Evolutionary conservation across 2,888 invertebrate species (phyloP).

Genomic region (Caenorhabditis sp.): DNA sequence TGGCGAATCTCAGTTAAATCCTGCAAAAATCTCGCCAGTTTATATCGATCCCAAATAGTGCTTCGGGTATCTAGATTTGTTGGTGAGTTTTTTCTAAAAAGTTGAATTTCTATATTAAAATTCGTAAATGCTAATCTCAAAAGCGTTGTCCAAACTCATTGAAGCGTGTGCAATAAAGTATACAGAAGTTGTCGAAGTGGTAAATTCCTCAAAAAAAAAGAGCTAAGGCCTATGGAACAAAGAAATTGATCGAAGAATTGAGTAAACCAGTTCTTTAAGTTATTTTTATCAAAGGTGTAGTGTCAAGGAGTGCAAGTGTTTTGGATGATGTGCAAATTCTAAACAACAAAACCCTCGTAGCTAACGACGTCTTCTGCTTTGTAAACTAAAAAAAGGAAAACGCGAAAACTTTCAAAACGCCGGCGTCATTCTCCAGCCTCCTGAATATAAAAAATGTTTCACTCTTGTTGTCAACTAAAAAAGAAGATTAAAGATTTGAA

Average conservation of each 20-base stretch:
- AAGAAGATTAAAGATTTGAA: slow-evolving; percentile 32
- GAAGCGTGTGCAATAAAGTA: slow-evolving; percentile 48
- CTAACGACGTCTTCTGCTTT: slow-evolving; percentile 83
- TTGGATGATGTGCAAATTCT: slow-evolving; percentile 76
- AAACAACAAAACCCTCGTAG: slow-evolving; percentile 55
- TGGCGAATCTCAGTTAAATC: slow-evolving; percentile 90
- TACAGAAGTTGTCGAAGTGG: slow-evolving; percentile 73
- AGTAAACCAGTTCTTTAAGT: slow-evolving; percentile 81
- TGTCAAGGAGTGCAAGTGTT: slow-evolving; percentile 86
- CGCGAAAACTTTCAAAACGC: slow-evolving; percentile 78
- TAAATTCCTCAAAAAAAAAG: slow-evolving; percentile 78
- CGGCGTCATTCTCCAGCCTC: slow-evolving; percentile 71
- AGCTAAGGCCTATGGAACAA: slow-evolving; percentile 92
- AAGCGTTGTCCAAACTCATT: slow-evolving; percentile 75
- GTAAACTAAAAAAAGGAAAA: slow-evolving; percentile 91
- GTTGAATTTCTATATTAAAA: neutral
- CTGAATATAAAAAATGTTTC: slow-evolving; percentile 55
- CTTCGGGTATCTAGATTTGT: slow-evolving; percentile 85
- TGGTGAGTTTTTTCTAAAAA: slow-evolving; percentile 76
- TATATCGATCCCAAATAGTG: slow-evolving; percentile 94
- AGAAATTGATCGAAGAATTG: slow-evolving; percentile 89
- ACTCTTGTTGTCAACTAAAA: slow-evolving; percentile 40
- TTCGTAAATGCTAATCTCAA: slow-evolving; percentile 41
- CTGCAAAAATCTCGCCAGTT: slow-evolving; percentile 88
- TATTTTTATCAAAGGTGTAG: slow-evolving; percentile 90